A percentile compares a stretch with the other conserved stretches of the same genome.
These are phyloP conservation scores for Lasioglossum lativentre DNA, from an alignment of 2,888 invertebrate genomes.

Conservation along the genomic window DNA sequence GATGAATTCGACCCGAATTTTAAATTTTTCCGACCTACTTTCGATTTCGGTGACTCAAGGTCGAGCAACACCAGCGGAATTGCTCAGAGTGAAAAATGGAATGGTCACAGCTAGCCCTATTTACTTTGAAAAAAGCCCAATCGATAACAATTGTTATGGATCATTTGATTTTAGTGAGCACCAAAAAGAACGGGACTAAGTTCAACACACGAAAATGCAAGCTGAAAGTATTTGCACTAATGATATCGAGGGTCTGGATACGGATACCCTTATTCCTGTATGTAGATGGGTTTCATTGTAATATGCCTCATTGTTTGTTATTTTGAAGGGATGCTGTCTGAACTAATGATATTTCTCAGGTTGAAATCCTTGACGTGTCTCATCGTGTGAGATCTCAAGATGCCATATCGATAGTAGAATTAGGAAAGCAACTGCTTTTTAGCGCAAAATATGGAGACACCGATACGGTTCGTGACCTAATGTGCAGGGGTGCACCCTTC, in stretches of 20 bases:
- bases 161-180: slow-evolving; percentile 72
- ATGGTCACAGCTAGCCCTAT: slow-evolving; percentile 50
- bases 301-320: background rate
- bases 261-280: slow-evolving; percentile 85
- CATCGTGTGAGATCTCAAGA: slow-evolving; percentile 77
- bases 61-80: slow-evolving; percentile 61
- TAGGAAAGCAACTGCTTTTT: slow-evolving; percentile 93
- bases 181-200: slow-evolving; percentile 65
- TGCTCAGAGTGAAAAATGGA: slow-evolving; percentile 59
- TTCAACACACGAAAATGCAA: slow-evolving; percentile 78
- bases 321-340: background rate
- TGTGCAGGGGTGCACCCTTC: slow-evolving; percentile 95
- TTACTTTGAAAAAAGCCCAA: slow-evolving; percentile 46
- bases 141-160: slow-evolving; percentile 57
- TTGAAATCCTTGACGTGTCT: slow-evolving; percentile 78
- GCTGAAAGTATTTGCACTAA: slow-evolving; percentile 82
- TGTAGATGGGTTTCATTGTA: slow-evolving; percentile 63
- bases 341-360: slow-evolving; percentile 62
- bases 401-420: slow-evolving; percentile 88
- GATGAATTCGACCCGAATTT: slow-evolving; percentile 43
- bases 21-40: slow-evolving; percentile 68
- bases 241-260: slow-evolving; percentile 82
- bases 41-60: slow-evolving; percentile 68
- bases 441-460: slow-evolving; percentile 93
- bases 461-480: slow-evolving; percentile 90